These are phyloP conservation scores for Myotis davidii DNA, from an alignment of 2,113 vertebrate species.

Conservation along the genomic window DNA sequence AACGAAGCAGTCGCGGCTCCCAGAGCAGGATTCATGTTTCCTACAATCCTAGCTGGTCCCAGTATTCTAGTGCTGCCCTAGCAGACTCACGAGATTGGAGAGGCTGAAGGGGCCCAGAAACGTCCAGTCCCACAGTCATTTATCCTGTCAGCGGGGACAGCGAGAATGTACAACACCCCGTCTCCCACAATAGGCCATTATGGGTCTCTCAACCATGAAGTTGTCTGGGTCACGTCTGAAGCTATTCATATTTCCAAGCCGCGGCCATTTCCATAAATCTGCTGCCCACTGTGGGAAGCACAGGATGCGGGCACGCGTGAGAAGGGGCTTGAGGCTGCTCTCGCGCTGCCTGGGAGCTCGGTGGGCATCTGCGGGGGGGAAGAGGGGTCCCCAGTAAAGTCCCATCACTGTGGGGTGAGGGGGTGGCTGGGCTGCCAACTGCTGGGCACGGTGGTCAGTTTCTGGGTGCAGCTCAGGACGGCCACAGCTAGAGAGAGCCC, in stretches of 20 bases:
- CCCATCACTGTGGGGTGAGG: background rate
- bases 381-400: background rate
- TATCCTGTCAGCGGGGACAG: background rate
- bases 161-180: background rate
- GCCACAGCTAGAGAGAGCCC: background rate
- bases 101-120: background rate
- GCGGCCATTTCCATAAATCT: slow-evolving; percentile 64
- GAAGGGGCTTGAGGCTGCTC: background rate
- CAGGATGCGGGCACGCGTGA: background rate
- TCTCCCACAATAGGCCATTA: slow-evolving; percentile 54
- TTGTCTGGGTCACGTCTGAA: slow-evolving; percentile 55
- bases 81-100: background rate
- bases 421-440: background rate
- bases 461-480: background rate
- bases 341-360: background rate
- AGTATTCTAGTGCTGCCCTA: too few species aligned
- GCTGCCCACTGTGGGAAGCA: background rate
- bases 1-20: too few species aligned
- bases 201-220: slow-evolving; percentile 61
- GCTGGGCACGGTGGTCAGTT: background rate
- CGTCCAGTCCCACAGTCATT: background rate
- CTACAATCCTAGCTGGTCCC: too few species aligned
- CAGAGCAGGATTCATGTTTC: too few species aligned
- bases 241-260: slow-evolving; percentile 57
- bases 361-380: background rate